Base-by-base conservation (phyloP, 2,113 vertebrate species). In the Notiomystis cincta region DNA sequence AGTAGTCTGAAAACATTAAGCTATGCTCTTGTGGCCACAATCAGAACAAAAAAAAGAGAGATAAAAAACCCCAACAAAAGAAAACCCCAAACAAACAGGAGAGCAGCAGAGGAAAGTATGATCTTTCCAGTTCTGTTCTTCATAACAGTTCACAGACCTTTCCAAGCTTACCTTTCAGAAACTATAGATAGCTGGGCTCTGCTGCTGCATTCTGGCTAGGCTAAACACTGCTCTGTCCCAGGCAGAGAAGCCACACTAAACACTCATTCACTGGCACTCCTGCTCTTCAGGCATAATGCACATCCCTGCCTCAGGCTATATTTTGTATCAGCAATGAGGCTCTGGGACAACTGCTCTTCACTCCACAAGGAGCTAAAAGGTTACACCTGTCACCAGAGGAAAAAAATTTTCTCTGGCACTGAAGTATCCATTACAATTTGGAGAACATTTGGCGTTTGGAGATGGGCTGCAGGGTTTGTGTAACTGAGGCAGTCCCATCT, bases 111-210 rank as follows among this genome's bases (percentile, higher is more conserved):
- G 15, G 21, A 82, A 76, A 18, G 8, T 15, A 31, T 3, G 0
- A 37, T 28, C n/a, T 83, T 88, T 92, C 19, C 22, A 30, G 16
- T 40, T 72, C 47, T 80, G 3, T 20, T 77, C 19, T 73, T 87
- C 2, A 0, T 31, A 44, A 45, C 15, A 5, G 7, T 3, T 72
- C 22, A 23, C 24, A 73, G 20, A 44, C 8, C 2, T 70, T 87
- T 86, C 51, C 58, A 75, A 42, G 48, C 9, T 37, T 50, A 23
- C 4, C 10, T 85, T 91, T 62, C 65, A 58, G 53, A 78, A 90
- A 67, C 6, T 40, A 38, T 4, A 30, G 48, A 51, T 15, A 24
- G 23, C 44, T 72, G 20, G 10, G 56, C 9, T 76, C 37, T 2
- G 1, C 18, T 76, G 28, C 31, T 57, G 13, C 65, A 48, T 65